Conservation (phyloP, 2,888 invertebrate species). For the Tortricodes alternella region DNA sequence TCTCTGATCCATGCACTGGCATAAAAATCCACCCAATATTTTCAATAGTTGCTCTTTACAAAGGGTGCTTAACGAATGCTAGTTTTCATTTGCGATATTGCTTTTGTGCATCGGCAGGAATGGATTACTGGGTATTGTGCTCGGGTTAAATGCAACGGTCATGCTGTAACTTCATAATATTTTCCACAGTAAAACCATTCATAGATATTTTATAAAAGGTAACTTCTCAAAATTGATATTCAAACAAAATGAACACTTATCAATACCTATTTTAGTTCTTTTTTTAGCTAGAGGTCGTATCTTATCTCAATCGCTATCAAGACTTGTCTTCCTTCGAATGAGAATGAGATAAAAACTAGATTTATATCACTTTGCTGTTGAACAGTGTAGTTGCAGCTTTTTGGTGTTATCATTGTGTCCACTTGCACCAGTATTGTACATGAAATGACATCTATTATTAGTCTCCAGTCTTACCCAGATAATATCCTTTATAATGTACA, state of each 20-base stretch:
- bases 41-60: slow-evolving; percentile 54
- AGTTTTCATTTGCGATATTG: slow-evolving; percentile 72
- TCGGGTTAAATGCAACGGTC: slow-evolving; percentile 52
- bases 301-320: no score
- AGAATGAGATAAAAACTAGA: no score
- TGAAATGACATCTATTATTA: no score
- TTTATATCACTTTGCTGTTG: no score
- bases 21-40: slow-evolving; percentile 40
- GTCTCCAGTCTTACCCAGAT: no score
- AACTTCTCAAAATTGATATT: slow-evolving; percentile 9
- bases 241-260: not conserved
- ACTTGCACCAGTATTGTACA: no score
- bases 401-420: no score
- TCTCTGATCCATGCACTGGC: slow-evolving; percentile 8
- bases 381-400: no score
- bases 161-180: slow-evolving; percentile 51
- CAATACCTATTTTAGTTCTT: not conserved
- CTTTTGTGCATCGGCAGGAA: slow-evolving; percentile 69
- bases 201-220: slow-evolving; percentile 33
- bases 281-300: not conserved
- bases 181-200: slow-evolving; percentile 44
- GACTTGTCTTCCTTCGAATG: no score
- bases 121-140: slow-evolving; percentile 61
- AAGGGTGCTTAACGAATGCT: slow-evolving; percentile 68
- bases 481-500: not conserved